A percentile compares a stretch with the other conserved stretches of the same genome.
Evolutionary conservation across 2,888 invertebrate species (phyloP).

Genomic region (Leptopilina syphax): DNA sequence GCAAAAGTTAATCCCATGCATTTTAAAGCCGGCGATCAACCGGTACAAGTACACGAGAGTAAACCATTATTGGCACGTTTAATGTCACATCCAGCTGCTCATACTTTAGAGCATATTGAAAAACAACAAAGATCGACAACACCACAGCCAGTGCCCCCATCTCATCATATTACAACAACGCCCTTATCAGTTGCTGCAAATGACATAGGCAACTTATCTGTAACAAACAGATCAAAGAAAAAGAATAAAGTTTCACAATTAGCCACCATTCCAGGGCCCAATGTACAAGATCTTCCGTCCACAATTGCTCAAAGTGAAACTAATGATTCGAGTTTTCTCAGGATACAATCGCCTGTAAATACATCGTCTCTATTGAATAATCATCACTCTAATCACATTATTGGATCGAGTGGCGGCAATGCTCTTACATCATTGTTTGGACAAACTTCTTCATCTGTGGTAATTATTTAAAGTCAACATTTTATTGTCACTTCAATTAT

Average conservation of each 20-base stretch:
- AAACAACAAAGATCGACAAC: conserved; percentile 89
- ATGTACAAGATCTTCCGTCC: conserved; percentile 28
- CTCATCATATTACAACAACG: conserved; percentile 50
- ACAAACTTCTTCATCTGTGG: conserved; percentile 57
- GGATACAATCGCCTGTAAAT: conserved; percentile 73
- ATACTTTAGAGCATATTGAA: conserved; percentile 92
- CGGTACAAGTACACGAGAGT: conserved; percentile 77
- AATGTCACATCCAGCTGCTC: conserved; percentile 88
- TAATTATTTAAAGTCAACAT: conserved; percentile 43
- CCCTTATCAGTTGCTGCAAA: conserved; percentile 54
- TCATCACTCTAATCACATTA: conserved; percentile 41
- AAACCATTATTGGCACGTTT: conserved; percentile 85
- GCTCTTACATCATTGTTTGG: conserved; percentile 68
- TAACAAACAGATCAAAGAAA: conserved; percentile 64
- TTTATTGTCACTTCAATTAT: background rate
- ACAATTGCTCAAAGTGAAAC: conserved; percentile 64
- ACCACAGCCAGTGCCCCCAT: conserved; percentile 78
- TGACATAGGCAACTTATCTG: conserved; percentile 52
- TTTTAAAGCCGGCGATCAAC: conserved; percentile 71
- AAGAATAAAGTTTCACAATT: conserved; percentile 55
- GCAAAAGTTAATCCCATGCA: conserved; percentile 78
- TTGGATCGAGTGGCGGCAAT: conserved; percentile 59
- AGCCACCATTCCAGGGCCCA: conserved; percentile 43
- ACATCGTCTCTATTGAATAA: conserved; percentile 47
- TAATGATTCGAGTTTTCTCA: conserved; percentile 69